Evolutionary conservation across 2,797 vertebrate genomes (phyloP), one percentile per base, ranked within the genome.

Genomic region (Tapera naevia): DNA sequence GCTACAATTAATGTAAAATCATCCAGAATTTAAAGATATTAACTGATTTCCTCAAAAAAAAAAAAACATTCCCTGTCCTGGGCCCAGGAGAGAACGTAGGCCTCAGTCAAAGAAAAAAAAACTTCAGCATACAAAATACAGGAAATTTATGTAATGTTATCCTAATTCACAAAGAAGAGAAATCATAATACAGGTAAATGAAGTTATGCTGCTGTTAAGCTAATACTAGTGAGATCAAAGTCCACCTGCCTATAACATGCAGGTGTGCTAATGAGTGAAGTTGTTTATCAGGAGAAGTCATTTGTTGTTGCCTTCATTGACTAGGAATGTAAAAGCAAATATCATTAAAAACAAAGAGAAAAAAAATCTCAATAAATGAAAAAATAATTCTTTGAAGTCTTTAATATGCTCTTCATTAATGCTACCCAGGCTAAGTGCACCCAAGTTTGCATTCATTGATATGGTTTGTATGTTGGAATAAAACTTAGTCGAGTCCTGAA

Each of bases 341-440:
- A 75, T 28, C 10, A 30, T 46, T 76, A 80, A 74, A 2, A 70
- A 82, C 73, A 78, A 64, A 67, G 15, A 73, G 16, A 79, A 86
- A 91, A 17, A 11, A 81, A 67, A 41, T 60, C 22, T 10, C 21
- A 30, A 17, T 60, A 67, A 60, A 74, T 71, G 17, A 71, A 19
- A 74, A 80, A 67, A 78, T 17, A 19, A 48, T n/a, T 78, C 39
- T 71, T 6, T 62, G 46, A 92, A 71, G 25, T 21, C n/a, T 64
- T 83, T 62, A 66, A 76, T 72, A 8, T 48, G 23, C 3, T 75
- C 11, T 79, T 67, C 33, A 10, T 37, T 80, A 75, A 33, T 30
- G 51, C 17, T 33, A 35, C n/a, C n/a, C 17, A 45, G 58, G n/a
- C 10, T 71, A 30, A 0, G 0, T 18, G 21, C 27, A 39, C 9